Base-by-base conservation (phyloP, 1,140 invertebrate genomes). In the Neomicropteryx cornuta region DNA sequence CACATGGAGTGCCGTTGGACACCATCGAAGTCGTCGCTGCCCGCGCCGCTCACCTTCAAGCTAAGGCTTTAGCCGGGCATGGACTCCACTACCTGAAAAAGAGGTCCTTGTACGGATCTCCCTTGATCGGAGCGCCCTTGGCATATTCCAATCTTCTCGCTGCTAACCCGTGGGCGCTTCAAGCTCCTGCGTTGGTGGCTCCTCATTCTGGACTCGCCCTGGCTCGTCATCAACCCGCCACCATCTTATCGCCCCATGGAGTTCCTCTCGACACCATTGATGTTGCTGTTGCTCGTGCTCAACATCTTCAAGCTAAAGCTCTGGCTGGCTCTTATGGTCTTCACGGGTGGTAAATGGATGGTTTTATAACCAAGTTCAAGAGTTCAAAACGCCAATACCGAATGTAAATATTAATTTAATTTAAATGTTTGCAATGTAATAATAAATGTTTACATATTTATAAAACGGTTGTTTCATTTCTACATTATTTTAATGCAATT, bases 21-120 rank as follows among this genome's bases (percentile, higher is more conserved):
- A 67, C 66, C 16, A 55, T 61, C 39, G 66, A 66, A 23, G 65
- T 68, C 1, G 60, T 67, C 35, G 59, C 67, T 14, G 68, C 68
- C 23, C 50, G 62, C 34, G 56, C 62, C 36, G 63, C 63, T 13
- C 56, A 63, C 47, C 51, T 50, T 38, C 52, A 52, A 31, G 52
- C 57, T 18, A 62, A 58, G 44, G 51, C 55, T 6, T 38, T 62
- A 10, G 41, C 43, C 27, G 42, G 48, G 17, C 51, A 46, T 31
- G 41, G 47, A 37, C 47, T 51, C 37, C 56, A 63, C 44, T 23
- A 56, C 11, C 33, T 60, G 19, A 58, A 60, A 51, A 60, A 60
- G 23, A 52, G 55, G 16, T 8, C 29, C 32, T 28, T 27, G 27
- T 14, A 28, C 28, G 38, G 22, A 36, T 48, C 55, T 33, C 43